These are phyloP conservation scores for Cyanoderma ruficeps DNA, from an alignment of 2,113 vertebrate genomes.

Conservation along the genomic window DNA sequence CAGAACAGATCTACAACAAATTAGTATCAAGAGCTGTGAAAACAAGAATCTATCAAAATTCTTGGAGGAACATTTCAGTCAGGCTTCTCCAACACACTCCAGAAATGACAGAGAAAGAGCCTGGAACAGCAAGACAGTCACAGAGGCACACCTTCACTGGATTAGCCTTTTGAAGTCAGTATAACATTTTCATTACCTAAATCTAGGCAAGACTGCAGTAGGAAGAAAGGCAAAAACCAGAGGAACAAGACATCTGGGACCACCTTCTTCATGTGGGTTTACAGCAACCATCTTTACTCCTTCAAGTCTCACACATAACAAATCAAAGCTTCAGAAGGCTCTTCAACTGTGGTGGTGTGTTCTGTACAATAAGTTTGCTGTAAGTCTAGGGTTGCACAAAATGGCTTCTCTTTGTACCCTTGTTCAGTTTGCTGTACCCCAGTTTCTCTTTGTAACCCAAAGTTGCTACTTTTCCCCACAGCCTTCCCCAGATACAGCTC, in stretches of 20 bases:
- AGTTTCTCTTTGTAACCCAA: no score
- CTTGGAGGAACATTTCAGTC: background rate
- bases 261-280: background rate
- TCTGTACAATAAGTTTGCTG: no score
- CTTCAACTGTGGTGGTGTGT: no score
- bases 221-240: background rate
- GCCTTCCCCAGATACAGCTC: no score
- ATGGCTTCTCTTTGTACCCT: no score
- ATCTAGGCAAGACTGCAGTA: background rate
- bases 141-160: background rate
- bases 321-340: background rate
- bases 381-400: no score
- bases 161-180: background rate
- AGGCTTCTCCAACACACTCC: background rate
- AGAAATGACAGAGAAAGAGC: background rate
- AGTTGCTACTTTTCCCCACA: no score
- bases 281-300: background rate
- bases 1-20: background rate
- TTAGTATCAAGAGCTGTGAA: background rate
- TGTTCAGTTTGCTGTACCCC: no score
- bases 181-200: background rate
- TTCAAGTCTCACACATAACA: background rate
- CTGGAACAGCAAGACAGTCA: background rate
- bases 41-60: background rate
- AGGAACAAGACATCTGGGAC: background rate